phyloP scores from a whole-genome alignment of 2,113 vertebrate species.

The Antigone vipio region DNA sequence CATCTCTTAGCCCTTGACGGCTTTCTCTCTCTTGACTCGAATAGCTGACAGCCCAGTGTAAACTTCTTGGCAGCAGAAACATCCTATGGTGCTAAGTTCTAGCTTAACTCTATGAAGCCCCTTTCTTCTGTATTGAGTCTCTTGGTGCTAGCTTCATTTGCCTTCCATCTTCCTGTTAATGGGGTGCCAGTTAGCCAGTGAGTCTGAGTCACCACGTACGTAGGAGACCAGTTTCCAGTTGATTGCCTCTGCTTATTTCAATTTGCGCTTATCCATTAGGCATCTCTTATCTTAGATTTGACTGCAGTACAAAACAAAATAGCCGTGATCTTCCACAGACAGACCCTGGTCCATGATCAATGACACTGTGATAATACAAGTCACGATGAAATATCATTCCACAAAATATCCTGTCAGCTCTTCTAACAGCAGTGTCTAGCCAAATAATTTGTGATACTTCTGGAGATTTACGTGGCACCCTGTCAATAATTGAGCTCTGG shows the following conservation, averaged over 20 bases:
- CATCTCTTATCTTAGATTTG: conserved; percentile 2
- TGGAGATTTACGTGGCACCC: background rate
- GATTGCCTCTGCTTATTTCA: conserved; percentile 2
- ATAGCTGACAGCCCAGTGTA: background rate
- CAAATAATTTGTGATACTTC: conserved; percentile 11
- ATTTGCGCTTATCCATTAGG: background rate
- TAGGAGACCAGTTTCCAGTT: background rate
- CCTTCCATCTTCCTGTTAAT: background rate
- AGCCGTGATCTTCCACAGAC: background rate
- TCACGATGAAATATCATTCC: background rate
- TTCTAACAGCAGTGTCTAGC: background rate
- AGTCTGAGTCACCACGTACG: background rate
- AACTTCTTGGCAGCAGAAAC: background rate
- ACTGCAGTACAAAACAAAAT: conserved; percentile 14
- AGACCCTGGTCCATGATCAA: accelerated
- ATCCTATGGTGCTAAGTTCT: background rate
- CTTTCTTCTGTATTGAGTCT: background rate
- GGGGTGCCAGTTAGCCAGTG: background rate
- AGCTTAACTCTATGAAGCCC: background rate
- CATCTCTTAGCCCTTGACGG: background rate
- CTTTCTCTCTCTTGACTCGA: background rate
- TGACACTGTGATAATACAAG: background rate
- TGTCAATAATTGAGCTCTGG: background rate
- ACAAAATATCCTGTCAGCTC: background rate
- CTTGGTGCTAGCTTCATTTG: background rate